Conservation (phyloP, 2,113 vertebrate genomes). For the Aldabrachelys gigantea region DNA sequence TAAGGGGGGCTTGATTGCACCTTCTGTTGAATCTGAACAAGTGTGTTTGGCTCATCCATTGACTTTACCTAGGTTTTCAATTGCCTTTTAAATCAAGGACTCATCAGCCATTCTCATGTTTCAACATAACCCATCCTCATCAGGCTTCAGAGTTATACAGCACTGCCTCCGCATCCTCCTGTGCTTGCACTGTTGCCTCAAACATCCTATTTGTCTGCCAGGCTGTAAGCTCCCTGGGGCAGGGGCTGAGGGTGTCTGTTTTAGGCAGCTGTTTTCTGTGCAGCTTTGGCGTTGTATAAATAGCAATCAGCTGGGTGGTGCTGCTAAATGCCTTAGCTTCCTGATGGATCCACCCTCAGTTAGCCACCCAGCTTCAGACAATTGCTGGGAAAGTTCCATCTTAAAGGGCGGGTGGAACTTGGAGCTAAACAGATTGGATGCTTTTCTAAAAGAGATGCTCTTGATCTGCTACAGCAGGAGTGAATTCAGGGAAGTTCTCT, state of each 20-base stretch:
- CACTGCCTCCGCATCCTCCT: fast-evolving
- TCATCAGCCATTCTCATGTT: too few relatives aligned
- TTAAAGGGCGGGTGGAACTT: background rate
- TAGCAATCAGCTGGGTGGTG: constrained; percentile 4
- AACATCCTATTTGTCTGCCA: constrained; percentile 32
- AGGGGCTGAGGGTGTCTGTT: background rate
- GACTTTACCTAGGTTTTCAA: too few relatives aligned
- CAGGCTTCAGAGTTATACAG: fast-evolving
- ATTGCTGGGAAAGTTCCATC: background rate
- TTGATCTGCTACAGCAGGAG: background rate
- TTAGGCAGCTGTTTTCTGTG: background rate
- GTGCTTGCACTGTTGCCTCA: background rate
- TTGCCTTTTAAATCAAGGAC: too few relatives aligned
- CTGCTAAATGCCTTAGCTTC: background rate
- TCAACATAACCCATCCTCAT: fast-evolving
- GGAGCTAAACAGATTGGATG: background rate
- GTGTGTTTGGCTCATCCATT: too few relatives aligned
- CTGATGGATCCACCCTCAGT: background rate
- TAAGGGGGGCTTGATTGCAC: too few relatives aligned
- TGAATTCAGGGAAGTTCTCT: background rate
- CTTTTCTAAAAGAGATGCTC: background rate
- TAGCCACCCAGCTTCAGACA: background rate
- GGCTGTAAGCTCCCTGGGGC: background rate
- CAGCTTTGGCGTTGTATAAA: background rate
- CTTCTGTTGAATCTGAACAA: too few relatives aligned